These are phyloP conservation scores for Brassicogethes aeneus DNA, from an alignment of 2,888 invertebrate species.

Conservation along the genomic window DNA sequence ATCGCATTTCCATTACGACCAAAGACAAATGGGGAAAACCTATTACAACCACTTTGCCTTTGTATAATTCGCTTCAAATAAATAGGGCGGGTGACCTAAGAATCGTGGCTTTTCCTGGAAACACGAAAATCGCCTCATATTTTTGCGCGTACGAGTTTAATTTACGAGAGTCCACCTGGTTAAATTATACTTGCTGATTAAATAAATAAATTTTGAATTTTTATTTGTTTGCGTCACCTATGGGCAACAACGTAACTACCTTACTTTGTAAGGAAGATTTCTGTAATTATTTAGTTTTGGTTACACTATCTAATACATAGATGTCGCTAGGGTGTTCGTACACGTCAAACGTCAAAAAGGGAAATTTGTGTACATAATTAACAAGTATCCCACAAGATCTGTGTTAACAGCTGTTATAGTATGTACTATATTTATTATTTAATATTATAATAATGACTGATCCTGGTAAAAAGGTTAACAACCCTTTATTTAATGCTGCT, in stretches of 20 bases:
- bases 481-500: constrained; percentile 64
- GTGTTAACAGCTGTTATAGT: not conserved
- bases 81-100: constrained; percentile 47
- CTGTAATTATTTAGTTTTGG: no score
- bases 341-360: not conserved
- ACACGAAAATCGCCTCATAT: constrained; percentile 43
- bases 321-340: no score
- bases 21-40: constrained; percentile 25
- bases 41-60: constrained; percentile 27
- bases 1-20: constrained; percentile 36
- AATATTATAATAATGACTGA: constrained; percentile 21
- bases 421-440: not conserved
- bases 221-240: no score
- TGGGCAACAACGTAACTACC: no score
- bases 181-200: constrained; percentile 22
- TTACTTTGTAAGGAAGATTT: no score
- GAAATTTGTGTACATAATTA: not conserved
- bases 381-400: not conserved
- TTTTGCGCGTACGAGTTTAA: constrained; percentile 47
- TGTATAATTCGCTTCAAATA: constrained; percentile 50
- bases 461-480: constrained; percentile 42
- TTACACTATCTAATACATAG: no score
- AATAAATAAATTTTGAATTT: no score
- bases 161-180: constrained; percentile 42
- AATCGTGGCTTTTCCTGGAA: constrained; percentile 46